Conservation (phyloP, 2,888 invertebrate species). For the Opisthograptis luteolata region DNA sequence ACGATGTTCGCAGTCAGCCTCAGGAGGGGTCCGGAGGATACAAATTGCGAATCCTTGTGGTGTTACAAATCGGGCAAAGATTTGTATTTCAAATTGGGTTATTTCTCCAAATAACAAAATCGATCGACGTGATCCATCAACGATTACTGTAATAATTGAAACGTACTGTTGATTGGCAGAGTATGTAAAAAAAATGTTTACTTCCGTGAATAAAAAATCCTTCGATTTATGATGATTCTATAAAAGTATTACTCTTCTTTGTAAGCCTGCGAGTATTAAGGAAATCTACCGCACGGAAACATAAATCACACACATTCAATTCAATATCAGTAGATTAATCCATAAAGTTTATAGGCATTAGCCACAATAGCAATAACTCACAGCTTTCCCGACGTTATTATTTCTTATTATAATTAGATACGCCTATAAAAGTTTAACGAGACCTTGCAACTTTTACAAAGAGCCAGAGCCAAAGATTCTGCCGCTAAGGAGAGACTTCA, state of each 20-base stretch:
- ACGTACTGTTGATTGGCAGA: background rate
- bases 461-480: constrained; percentile 13
- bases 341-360: constrained; percentile 12
- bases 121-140: background rate
- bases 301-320: constrained; percentile 8
- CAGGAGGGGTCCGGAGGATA: constrained; percentile 55
- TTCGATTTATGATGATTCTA: background rate
- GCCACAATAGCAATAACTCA: constrained; percentile 13
- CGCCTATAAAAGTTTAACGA: constrained; percentile 26
- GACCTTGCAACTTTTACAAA: constrained; percentile 13
- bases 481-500: constrained; percentile 15
- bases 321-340: constrained; percentile 10
- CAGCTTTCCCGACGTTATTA: constrained; percentile 27
- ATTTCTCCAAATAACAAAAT: constrained; percentile 22
- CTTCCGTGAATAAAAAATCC: background rate
- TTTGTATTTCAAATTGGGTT: constrained; percentile 25
- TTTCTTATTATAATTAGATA: constrained; percentile 29
- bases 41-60: constrained; percentile 61
- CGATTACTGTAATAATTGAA: background rate
- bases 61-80: constrained; percentile 27
- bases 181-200: background rate
- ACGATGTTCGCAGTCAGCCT: constrained; percentile 68
- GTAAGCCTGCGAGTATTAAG: background rate
- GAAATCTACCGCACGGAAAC: constrained; percentile 1
- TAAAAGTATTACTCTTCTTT: too few relatives aligned